A percentile compares a stretch with the other conserved stretches of the same genome.
phyloP scores from a whole-genome alignment of 2,797 vertebrate genomes.

The Macroramphosus scolopax region DNA sequence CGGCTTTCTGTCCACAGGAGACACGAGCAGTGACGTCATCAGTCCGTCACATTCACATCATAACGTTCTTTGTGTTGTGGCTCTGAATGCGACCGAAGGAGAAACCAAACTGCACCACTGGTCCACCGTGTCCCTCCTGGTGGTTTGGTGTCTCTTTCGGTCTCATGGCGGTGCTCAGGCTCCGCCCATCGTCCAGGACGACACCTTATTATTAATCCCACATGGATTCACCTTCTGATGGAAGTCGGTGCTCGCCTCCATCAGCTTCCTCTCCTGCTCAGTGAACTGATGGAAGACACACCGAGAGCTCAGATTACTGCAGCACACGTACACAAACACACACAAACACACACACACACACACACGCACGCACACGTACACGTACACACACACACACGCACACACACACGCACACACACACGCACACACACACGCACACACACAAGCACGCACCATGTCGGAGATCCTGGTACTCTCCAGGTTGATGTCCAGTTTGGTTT shows the following conservation, averaged over 20 bases:
- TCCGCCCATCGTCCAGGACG: too few species aligned
- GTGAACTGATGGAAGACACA: slow-evolving; percentile 87
- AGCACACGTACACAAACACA: neutral
- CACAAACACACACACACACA: slow-evolving; percentile 36
- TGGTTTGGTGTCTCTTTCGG: too few species aligned
- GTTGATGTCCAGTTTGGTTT: slow-evolving; percentile 93
- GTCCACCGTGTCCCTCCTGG: too few species aligned
- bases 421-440: neutral
- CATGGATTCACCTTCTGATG: slow-evolving; percentile 83
- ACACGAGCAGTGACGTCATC: slow-evolving; percentile 5
- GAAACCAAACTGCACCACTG: too few species aligned
- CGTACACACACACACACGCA: slow-evolving; percentile 32
- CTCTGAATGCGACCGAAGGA: too few species aligned
- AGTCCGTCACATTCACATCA: too few species aligned
- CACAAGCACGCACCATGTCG: slow-evolving; percentile 75
- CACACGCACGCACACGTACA: slow-evolving; percentile 34
- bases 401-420: neutral
- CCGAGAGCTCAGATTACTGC: too few species aligned
- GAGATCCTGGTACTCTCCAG: slow-evolving; percentile 90
- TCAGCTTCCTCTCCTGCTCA: slow-evolving; percentile 91
- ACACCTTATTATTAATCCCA: too few species aligned
- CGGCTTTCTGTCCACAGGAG: slow-evolving; percentile 78
- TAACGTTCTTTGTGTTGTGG: too few species aligned
- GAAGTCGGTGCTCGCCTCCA: slow-evolving; percentile 91
- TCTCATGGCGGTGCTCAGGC: too few species aligned